Percentiles rank a stretch among this genome's conserved stretches.
Conservation (phyloP, 1,140 invertebrate species). For the Zaprionus kolodkinae region DNA sequence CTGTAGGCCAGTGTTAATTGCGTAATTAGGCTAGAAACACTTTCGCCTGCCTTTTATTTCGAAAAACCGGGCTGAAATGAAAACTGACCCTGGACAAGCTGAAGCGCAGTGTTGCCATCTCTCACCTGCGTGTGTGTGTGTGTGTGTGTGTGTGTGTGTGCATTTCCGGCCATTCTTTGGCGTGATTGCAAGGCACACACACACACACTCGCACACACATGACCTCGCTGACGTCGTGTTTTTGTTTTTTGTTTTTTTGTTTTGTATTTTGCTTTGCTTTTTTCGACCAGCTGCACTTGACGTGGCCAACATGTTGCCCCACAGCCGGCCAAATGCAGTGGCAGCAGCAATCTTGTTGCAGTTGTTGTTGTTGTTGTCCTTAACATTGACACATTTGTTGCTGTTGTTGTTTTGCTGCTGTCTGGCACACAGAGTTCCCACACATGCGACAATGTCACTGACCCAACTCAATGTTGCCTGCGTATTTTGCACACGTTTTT, state of each 20-base stretch:
- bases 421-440: slow-evolving; percentile 43
- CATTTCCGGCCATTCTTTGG: slow-evolving; percentile 71
- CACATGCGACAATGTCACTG: slow-evolving; percentile 46
- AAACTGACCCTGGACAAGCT: slow-evolving; percentile 70
- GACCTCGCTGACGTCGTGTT: slow-evolving; percentile 22
- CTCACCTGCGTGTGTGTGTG: slow-evolving; percentile 7
- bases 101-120: slow-evolving; percentile 5
- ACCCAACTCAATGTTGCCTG: slow-evolving; percentile 31
- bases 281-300: slow-evolving; percentile 49
- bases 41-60: slow-evolving; percentile 49
- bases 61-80: background rate
- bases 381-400: slow-evolving; percentile 70
- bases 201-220: background rate
- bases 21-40: slow-evolving; percentile 75
- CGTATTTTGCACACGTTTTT: background rate
- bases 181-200: slow-evolving; percentile 60
- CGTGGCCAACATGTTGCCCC: slow-evolving; percentile 31
- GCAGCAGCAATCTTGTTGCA: background rate
- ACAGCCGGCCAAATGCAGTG: slow-evolving; percentile 28
- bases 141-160: slow-evolving; percentile 39
- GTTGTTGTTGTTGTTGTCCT: slow-evolving; percentile 32
- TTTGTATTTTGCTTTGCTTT: slow-evolving; percentile 15
- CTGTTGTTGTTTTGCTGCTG: slow-evolving; percentile 25
- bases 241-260: too few species aligned
- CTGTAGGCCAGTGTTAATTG: slow-evolving; percentile 55